Base-by-base conservation (phyloP, 2,113 vertebrate genomes). In the Tachuris rubrigastra region DNA sequence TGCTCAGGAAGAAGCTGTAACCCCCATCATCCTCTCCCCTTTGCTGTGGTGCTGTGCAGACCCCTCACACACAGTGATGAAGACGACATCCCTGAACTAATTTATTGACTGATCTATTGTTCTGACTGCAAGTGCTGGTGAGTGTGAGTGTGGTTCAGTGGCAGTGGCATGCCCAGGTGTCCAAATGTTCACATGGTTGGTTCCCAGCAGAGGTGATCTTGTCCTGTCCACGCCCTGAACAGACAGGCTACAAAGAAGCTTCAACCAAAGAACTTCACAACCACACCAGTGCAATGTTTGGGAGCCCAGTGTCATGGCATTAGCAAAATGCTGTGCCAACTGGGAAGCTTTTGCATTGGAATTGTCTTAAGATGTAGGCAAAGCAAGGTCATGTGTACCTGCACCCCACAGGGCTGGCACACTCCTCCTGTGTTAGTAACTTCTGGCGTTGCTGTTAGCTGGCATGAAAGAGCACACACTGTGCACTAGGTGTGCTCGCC, bases 151-250 rank as follows among this genome's bases (percentile, higher is more conserved):
- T 47, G 42, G 31, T 28, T 67, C 59, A n/a, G 27, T 4, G 52
- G 62, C 22, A 46, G 13, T 1, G 5, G 3, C 14, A 25, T 16
- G 69, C 28, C 58, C 63, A 52, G 23, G 8, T 44, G 58, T 47
- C 67, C 2, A 0, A 14, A 27, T 23, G 12, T 18, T 59, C n/a
- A 52, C 18, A 4, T 0, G 14, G 28, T 0, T 60, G 65, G 20
- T 12, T 77, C 55, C 33, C 69, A 87, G 49, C 52, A 74, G 60
- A 85, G 17, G 55, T 41, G 30, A 71, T 66, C 65, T 56, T 75
- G 60, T 31, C 41, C 74, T 59, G 37, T 30, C n/a, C 66, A 15
- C 2, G 3, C 46, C 53, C 60, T 12, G 46, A 74, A 66, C 0
- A 1, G 37, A 37, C 77, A 91, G 27, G 41, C 35, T 72, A 69